phyloP scores from a whole-genome alignment of 1,140 invertebrate genomes.

The Diprion similis region DNA sequence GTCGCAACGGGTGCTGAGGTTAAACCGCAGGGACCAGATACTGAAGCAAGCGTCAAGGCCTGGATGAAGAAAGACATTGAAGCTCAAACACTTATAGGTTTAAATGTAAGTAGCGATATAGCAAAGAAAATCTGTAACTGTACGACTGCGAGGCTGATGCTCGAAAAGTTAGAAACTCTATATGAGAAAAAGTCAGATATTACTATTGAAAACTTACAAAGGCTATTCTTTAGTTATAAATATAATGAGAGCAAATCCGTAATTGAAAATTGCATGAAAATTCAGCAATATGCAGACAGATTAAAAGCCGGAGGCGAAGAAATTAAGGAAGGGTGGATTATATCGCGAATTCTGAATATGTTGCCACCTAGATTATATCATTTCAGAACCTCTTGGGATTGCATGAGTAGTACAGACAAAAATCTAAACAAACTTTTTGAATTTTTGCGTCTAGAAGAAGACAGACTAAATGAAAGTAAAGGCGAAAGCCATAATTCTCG shows the following conservation, averaged over 20 bases:
- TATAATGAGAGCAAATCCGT: slow-evolving; percentile 30
- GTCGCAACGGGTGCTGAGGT: slow-evolving; percentile 27
- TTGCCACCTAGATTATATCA: slow-evolving; percentile 31
- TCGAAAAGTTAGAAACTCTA: slow-evolving; percentile 27
- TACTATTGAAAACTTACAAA: slow-evolving; percentile 27
- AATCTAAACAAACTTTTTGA: slow-evolving; percentile 27
- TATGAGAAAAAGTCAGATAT: slow-evolving; percentile 33
- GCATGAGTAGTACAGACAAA: slow-evolving; percentile 20
- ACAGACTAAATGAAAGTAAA: slow-evolving; percentile 21
- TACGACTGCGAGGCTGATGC: slow-evolving; percentile 27
- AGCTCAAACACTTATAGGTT: slow-evolving; percentile 34
- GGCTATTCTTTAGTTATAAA: slow-evolving; percentile 31
- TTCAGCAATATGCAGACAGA: slow-evolving; percentile 27
- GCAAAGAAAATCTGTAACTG: slow-evolving; percentile 31
- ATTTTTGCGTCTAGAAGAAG: slow-evolving; percentile 30
- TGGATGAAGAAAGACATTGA: slow-evolving; percentile 34
- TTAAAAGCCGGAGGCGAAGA: slow-evolving; percentile 25
- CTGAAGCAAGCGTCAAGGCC: not conserved
- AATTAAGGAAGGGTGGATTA: slow-evolving; percentile 32
- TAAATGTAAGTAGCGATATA: slow-evolving; percentile 35
- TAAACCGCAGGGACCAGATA: slow-evolving; percentile 5
- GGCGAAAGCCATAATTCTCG: slow-evolving; percentile 8
- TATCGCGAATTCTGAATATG: slow-evolving; percentile 29
- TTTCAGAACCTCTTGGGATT: slow-evolving; percentile 35
- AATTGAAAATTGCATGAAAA: slow-evolving; percentile 32